phyloP scores from a whole-genome alignment of 2,797 vertebrate genomes.

The Apogon talboti region DNA sequence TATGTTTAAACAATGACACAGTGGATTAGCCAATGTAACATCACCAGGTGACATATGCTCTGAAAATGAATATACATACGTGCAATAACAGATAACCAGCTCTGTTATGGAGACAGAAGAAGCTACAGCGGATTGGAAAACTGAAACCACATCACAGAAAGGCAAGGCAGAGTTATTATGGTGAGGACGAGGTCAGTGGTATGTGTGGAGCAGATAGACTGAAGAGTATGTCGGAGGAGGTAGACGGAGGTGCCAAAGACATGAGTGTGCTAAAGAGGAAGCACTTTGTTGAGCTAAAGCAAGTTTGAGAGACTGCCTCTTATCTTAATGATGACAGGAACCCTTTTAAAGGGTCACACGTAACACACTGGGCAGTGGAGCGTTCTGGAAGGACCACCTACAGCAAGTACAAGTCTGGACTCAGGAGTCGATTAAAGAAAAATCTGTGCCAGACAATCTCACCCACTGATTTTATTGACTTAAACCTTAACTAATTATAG shows the following conservation, averaged over 20 bases:
- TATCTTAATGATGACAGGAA: constrained; percentile 86
- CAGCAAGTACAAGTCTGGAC: constrained; percentile 16
- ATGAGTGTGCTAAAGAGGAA: constrained; percentile 79
- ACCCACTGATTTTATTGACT: too few species aligned
- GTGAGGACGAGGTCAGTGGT: constrained; percentile 53
- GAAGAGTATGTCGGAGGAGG: constrained; percentile 46
- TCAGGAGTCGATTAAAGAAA: constrained; percentile 24
- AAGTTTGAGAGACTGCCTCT: constrained; percentile 77
- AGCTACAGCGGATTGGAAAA: constrained; percentile 46
- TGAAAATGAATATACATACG: constrained; percentile 51
- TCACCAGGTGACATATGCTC: constrained; percentile 54
- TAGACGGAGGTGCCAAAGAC: constrained; percentile 74
- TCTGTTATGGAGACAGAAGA: constrained; percentile 56
- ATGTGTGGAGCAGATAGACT: constrained; percentile 59
- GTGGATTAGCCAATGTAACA: constrained; percentile 33
- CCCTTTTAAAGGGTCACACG: constrained; percentile 83
- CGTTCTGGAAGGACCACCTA: constrained; percentile 53
- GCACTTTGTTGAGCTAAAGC: constrained; percentile 84
- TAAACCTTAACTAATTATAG: too few species aligned
- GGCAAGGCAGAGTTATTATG: constrained; percentile 32
- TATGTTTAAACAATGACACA: constrained; percentile 35
- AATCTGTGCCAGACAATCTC: constrained; percentile 7
- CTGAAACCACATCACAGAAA: constrained; percentile 7
- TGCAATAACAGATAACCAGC: constrained; percentile 55
- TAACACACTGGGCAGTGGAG: constrained; percentile 60